phyloP scores from a whole-genome alignment of 2,113 vertebrate species.

The Actinemys pallida region DNA sequence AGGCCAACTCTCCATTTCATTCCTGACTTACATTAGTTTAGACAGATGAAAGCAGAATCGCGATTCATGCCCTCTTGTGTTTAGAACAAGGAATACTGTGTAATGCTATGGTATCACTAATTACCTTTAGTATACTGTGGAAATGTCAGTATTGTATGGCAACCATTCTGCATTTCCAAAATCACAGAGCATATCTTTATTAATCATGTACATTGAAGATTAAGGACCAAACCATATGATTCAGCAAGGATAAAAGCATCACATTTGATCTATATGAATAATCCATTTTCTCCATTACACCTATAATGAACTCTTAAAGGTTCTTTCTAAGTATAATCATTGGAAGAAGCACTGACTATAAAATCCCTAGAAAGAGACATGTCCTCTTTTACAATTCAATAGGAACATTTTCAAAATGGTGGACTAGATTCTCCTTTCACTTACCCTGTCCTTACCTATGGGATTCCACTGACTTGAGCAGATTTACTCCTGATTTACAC shows the following conservation, averaged over 20 bases:
- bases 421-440: neutral
- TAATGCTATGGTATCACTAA: neutral
- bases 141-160: neutral
- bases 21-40: neutral
- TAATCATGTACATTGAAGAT: neutral
- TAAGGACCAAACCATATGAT: neutral
- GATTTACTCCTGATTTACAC: neutral
- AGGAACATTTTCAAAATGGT: neutral
- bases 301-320: neutral
- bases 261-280: neutral
- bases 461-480: neutral
- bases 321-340: neutral
- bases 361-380: neutral
- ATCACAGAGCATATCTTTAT: neutral
- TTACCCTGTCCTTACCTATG: neutral
- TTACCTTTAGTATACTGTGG: neutral
- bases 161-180: neutral
- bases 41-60: neutral
- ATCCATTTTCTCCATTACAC: conserved; percentile 21
- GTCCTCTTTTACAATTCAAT: neutral
- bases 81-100: neutral
- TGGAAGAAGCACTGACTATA: neutral
- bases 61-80: fast-evolving
- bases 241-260: neutral
- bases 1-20: neutral